Base-by-base conservation (phyloP, 92 coral and sea anemone genomes). In the Meandrina meandrites region DNA sequence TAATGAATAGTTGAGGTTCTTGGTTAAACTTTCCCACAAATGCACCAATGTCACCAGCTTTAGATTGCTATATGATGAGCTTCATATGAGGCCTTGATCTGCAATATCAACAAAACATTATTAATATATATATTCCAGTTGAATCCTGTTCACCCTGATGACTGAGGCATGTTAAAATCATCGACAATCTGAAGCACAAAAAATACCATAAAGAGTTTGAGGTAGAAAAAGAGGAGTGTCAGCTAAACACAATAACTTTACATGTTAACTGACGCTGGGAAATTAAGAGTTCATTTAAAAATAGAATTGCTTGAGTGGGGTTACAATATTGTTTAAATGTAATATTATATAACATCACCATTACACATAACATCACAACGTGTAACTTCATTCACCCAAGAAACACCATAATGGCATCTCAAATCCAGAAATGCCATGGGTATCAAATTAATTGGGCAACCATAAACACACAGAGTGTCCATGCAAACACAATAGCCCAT, bases 91-190 rank as follows among this genome's bases (percentile, higher is more conserved):
- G 79, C 73, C 56, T 53, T 40, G n/a, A 31, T 27, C 87, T 84
- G 81, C 87, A 84, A 84, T 74, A 84, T 75, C 16, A 84, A 82
- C 15, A 48, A 51, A 74, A 35, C 79, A 57, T 40, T 40, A 40
- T 22, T 71, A 36, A 73, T 54, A 83, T 82, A 31, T 74, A 68
- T 10, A 82, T 22, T 69, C 8, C 66, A 82, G 32, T 28, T 30
- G 78, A 73, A 73, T 37, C 48, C 13, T 18, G 15, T 73, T 35
- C 78, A 73, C 27, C 27, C 48, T 35, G 51, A 19, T n/a, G 27
- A 73, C 21, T 73, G 37, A 18, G 48, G 15, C 12, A 66, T 13
- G 10, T 66, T 66, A 13, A n/a, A n/a, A 28, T 28, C 71, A 66
- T 66, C 28, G 32, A 30, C 32, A 64, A 54, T 54, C 60, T 18